phyloP scores from a whole-genome alignment of 2,113 vertebrate species.

The Dissostichus mawsoni region DNA sequence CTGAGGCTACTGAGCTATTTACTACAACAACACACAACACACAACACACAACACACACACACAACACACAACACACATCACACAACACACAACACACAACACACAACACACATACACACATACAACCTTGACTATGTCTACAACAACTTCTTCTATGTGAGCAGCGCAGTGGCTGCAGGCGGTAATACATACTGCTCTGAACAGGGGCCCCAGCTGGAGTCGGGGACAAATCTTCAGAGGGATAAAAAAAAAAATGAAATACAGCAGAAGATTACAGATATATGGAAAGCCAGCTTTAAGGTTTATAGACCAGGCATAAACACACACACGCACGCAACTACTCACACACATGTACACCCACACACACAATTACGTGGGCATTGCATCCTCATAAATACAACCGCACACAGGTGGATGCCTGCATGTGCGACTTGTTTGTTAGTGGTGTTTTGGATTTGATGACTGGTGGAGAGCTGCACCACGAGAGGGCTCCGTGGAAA shows the following conservation, averaged over 20 bases:
- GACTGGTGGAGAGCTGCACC: conserved; percentile 1
- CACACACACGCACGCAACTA: not conserved
- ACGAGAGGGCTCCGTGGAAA: conserved; percentile 4
- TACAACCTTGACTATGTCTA: conserved; percentile 47
- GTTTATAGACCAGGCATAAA: conserved; percentile 39
- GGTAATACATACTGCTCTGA: conserved; percentile 76
- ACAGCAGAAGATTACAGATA: conserved; percentile 69
- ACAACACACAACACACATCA: too few species aligned
- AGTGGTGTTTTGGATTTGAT: not conserved
- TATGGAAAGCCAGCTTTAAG: conserved; percentile 57
- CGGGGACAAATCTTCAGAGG: conserved; percentile 72
- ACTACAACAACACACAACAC: conserved; percentile 2
- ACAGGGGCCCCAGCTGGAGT: conserved; percentile 74
- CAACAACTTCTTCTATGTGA: conserved; percentile 36
- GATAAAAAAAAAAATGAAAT: conserved; percentile 67
- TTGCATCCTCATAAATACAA: conserved; percentile 1
- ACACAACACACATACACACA: not conserved
- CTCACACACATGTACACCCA: not conserved
- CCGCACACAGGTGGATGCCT: not conserved
- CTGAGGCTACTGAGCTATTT: conserved; percentile 32
- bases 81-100: too few species aligned
- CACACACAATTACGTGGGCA: not conserved
- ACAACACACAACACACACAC: too few species aligned
- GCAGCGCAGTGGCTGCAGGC: conserved; percentile 43
- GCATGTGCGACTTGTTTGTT: conserved; percentile 6